These are phyloP conservation scores for Scelioninae gen. 1 DNA, from an alignment of 2,888 invertebrate genomes.

Conservation along the genomic window DNA sequence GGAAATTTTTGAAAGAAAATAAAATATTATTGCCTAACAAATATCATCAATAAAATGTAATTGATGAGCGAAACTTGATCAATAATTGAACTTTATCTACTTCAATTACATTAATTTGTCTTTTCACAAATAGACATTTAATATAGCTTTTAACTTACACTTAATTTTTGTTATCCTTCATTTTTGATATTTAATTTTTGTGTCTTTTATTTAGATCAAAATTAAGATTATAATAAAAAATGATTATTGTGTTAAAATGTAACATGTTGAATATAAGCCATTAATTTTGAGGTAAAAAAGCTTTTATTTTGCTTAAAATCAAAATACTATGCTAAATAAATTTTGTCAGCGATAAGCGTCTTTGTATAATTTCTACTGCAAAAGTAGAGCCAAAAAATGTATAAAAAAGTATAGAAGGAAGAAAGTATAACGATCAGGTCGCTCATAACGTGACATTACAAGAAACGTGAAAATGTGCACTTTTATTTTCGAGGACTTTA, in stretches of 20 bases:
- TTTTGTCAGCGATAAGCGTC: background rate
- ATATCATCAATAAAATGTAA: too few relatives aligned
- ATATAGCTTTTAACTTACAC: too few relatives aligned
- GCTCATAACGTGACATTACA: constrained; percentile 25
- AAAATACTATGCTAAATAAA: constrained; percentile 10
- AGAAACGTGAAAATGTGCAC: constrained; percentile 34
- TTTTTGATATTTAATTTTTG: background rate
- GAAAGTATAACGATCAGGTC: constrained; percentile 15
- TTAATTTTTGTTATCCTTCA: too few relatives aligned
- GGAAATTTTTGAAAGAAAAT: too few relatives aligned
- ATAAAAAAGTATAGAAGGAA: constrained; percentile 5
- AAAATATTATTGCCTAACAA: too few relatives aligned
- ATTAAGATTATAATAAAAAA: background rate
- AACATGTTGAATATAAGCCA: background rate
- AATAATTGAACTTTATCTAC: too few relatives aligned
- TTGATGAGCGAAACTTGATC: too few relatives aligned
- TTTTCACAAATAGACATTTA: too few relatives aligned
- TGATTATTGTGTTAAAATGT: background rate
- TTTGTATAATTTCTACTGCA: constrained; percentile 5
- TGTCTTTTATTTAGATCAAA: background rate
- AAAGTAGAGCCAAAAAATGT: background rate
- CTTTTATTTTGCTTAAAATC: background rate
- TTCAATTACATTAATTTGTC: too few relatives aligned
- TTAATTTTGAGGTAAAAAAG: background rate
- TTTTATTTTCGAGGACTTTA: constrained; percentile 34